phyloP scores from a whole-genome alignment of 1,140 invertebrate species.

The Oedothorax gibbosus region DNA sequence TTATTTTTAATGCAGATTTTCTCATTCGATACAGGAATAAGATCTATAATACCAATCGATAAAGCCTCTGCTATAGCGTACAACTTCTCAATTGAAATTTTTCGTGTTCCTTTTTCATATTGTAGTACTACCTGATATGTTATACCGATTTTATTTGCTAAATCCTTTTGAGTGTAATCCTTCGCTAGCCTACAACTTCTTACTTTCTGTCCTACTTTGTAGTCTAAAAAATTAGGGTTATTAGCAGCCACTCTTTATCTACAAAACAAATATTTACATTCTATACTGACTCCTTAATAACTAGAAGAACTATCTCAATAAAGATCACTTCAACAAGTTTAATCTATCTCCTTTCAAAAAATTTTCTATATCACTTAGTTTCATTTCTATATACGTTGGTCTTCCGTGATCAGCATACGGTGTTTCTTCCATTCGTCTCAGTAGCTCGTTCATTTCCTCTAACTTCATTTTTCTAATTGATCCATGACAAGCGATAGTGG shows the following conservation, averaged over 20 bases:
- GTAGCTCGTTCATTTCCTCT: not conserved
- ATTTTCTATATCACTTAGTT: not conserved
- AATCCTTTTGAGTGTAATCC: not conserved
- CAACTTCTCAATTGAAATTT: conserved; percentile 22
- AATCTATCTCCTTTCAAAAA: not conserved
- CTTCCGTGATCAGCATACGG: not conserved
- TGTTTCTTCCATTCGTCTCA: conserved; percentile 5
- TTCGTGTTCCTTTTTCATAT: conserved; percentile 8
- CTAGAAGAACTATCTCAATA: conserved; percentile 4
- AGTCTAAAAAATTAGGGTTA: not conserved
- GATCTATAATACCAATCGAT: conserved; percentile 21
- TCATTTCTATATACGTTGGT: conserved; percentile 17
- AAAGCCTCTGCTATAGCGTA: conserved; percentile 34
- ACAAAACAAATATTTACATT: conserved; percentile 3
- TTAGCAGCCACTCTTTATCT: not conserved
- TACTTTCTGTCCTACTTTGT: conserved; percentile 18
- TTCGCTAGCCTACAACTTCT: not conserved
- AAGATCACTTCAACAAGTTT: not conserved
- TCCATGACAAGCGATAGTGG: conserved; percentile 5
- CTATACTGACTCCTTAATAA: conserved; percentile 14
- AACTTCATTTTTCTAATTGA: not conserved
- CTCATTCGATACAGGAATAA: not conserved
- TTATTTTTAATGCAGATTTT: not conserved
- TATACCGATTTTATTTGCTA: conserved; percentile 17
- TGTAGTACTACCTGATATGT: conserved; percentile 18